These are phyloP conservation scores for Gambelia wislizenii DNA, from an alignment of 2,797 vertebrate species.

Conservation along the genomic window DNA sequence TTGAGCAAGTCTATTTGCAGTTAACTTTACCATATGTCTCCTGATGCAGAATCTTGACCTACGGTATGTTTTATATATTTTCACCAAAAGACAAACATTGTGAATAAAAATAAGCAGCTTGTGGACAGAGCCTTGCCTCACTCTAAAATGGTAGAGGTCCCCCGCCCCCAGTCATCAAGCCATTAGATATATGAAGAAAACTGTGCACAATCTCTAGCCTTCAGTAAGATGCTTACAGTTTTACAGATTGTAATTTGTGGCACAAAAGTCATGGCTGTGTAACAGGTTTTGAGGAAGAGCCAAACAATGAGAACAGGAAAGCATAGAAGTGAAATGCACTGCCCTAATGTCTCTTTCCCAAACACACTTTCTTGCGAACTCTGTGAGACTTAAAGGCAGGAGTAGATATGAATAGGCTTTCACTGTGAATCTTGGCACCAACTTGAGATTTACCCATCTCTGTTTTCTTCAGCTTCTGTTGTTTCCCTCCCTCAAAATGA, in stretches of 20 bases:
- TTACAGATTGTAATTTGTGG: background rate
- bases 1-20: background rate
- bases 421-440: background rate
- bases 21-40: background rate
- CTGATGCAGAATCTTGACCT: too few species aligned
- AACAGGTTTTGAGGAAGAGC: background rate
- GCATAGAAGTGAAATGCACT: background rate
- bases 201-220: too few species aligned
- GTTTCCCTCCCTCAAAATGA: background rate
- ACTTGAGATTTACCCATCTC: background rate
- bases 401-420: background rate
- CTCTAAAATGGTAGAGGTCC: too few species aligned
- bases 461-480: background rate
- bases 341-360: background rate
- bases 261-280: background rate
- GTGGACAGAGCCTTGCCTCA: too few species aligned
- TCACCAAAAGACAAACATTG: background rate
- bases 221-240: background rate
- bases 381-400: background rate
- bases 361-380: too few species aligned
- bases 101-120: background rate
- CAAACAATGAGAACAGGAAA: background rate
- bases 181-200: too few species aligned
- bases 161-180: too few species aligned
- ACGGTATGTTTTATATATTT: too few species aligned